phyloP scores from a whole-genome alignment of 1,140 invertebrate species.

The Drosophila mauritiana region DNA sequence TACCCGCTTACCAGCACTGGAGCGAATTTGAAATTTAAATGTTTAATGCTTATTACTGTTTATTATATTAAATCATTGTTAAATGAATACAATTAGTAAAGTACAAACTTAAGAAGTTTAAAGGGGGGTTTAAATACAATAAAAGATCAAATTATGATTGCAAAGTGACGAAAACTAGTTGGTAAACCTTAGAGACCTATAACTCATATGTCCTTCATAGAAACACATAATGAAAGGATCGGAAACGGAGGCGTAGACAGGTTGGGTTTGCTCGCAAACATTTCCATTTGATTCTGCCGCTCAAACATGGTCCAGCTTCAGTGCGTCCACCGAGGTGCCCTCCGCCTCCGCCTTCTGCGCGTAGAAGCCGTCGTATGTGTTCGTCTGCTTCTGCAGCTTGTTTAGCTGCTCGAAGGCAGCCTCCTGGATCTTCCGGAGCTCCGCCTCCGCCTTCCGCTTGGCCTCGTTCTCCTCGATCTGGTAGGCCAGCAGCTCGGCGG shows the following conservation, averaged over 20 bases:
- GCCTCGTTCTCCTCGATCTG: constrained; percentile 73
- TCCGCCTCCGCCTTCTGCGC: constrained; percentile 66
- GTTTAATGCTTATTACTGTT: constrained; percentile 19
- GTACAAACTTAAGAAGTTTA: constrained; percentile 31
- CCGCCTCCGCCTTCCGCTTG: constrained; percentile 74
- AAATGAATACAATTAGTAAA: constrained; percentile 29
- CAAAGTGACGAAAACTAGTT: constrained; percentile 32
- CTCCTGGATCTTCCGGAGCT: constrained; percentile 70
- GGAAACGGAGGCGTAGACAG: constrained; percentile 10
- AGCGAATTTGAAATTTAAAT: neutral
- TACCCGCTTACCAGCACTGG: constrained; percentile 13
- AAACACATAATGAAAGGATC: constrained; percentile 35
- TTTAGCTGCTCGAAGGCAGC: constrained; percentile 74
- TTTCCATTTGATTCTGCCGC: constrained; percentile 6
- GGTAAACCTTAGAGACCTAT: constrained; percentile 38
- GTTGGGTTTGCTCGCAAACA: neutral
- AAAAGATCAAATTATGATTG: constrained; percentile 14
- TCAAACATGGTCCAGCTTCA: constrained; percentile 72
- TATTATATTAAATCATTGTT: constrained; percentile 20
- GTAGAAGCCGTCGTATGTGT: constrained; percentile 68
- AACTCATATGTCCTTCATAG: constrained; percentile 46
- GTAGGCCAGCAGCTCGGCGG: constrained; percentile 67
- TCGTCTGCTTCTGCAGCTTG: constrained; percentile 67
- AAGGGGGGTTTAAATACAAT: constrained; percentile 30
- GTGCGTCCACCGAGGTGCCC: constrained; percentile 38